phyloP scores from a whole-genome alignment of 2,888 invertebrate genomes.

The Drosophila subsilvestris region DNA sequence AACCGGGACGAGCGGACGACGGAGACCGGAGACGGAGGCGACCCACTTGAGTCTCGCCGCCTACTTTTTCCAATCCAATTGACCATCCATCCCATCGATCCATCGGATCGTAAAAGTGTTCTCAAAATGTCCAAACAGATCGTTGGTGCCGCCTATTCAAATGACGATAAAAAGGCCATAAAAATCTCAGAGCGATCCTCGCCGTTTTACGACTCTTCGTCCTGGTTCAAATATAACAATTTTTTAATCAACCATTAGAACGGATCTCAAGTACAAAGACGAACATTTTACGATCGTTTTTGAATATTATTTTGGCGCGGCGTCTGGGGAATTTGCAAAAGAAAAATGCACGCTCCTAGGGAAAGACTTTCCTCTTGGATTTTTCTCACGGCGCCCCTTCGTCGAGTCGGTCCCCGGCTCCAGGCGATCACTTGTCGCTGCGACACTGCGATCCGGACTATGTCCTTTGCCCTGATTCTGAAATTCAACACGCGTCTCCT shows the following conservation, averaged over 20 bases:
- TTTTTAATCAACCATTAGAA: constrained; percentile 69
- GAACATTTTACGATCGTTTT: constrained; percentile 56
- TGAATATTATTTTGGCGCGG: constrained; percentile 62
- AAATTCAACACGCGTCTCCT: constrained; percentile 71
- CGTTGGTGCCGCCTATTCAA: constrained; percentile 77
- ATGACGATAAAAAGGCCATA: constrained; percentile 79
- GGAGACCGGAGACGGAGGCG: constrained; percentile 24
- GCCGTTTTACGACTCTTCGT: constrained; percentile 51
- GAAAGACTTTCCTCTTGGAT: constrained; percentile 47
- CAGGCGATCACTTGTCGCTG: constrained; percentile 34
- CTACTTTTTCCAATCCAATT: constrained; percentile 38
- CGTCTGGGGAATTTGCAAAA: constrained; percentile 65
- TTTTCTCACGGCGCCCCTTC: constrained; percentile 64
- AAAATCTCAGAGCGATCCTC: constrained; percentile 54
- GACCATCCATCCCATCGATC: constrained; percentile 39
- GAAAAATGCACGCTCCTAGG: constrained; percentile 16
- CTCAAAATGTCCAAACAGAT: constrained; percentile 81
- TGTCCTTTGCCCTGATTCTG: constrained; percentile 54
- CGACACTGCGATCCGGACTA: constrained; percentile 3
- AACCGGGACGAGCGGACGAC: constrained; percentile 13
- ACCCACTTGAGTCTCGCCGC: constrained; percentile 67
- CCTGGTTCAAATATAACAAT: constrained; percentile 70
- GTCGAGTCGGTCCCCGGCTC: constrained; percentile 12
- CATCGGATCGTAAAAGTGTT: constrained; percentile 64
- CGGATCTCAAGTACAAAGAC: constrained; percentile 47